These are phyloP conservation scores for Mirza zaza DNA, from an alignment of 2,113 vertebrate genomes.

Conservation along the genomic window DNA sequence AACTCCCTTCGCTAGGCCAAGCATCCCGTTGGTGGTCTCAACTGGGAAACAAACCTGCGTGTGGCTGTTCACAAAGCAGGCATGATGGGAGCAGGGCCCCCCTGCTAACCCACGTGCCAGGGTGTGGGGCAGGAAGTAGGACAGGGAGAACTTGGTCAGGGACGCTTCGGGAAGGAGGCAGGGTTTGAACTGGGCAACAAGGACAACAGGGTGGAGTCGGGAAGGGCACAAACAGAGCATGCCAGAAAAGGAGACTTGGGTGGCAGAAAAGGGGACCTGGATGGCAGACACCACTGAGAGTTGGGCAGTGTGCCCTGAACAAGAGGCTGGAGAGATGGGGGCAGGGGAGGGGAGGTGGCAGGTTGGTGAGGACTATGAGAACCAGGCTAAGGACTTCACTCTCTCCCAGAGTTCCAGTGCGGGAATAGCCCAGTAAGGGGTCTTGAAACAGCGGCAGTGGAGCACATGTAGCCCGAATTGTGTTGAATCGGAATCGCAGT, in stretches of 20 bases:
- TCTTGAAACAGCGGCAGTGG: too few relatives aligned
- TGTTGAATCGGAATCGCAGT: not conserved
- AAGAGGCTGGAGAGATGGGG: not conserved
- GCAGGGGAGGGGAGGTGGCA: rapidly evolving
- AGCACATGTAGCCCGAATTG: too few relatives aligned
- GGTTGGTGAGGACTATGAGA: not conserved
- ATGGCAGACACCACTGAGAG: rapidly evolving
- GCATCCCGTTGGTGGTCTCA: not conserved
- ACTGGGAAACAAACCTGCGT: rapidly evolving
- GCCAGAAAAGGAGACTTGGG: not conserved
- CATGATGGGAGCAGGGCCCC: not conserved
- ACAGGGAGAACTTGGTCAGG: not conserved
- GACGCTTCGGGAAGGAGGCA: not conserved
- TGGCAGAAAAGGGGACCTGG: not conserved
- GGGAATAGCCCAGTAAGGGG: not conserved
- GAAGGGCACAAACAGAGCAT: not conserved
- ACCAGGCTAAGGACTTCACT: not conserved
- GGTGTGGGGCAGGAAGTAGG: not conserved
- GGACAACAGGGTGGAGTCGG: not conserved
- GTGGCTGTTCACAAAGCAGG: not conserved
- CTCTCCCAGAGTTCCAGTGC: not conserved
- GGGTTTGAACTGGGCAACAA: not conserved
- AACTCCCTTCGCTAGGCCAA: too few relatives aligned
- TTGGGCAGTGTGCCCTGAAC: rapidly evolving
- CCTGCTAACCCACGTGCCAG: not conserved